phyloP scores from a whole-genome alignment of 2,888 invertebrate species.

The Nasonia oneida region DNA sequence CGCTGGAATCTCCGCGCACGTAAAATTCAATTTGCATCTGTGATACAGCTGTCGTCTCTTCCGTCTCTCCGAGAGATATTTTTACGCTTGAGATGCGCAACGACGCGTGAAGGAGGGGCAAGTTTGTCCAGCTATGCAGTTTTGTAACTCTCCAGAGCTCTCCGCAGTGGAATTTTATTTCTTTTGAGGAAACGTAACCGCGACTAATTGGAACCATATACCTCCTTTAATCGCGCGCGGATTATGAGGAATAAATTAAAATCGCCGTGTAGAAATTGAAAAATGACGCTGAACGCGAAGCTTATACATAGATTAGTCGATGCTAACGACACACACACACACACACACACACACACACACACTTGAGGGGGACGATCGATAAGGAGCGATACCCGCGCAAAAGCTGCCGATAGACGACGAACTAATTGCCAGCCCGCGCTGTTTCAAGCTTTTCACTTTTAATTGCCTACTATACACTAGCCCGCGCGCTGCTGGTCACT shows the following conservation, averaged over 20 bases:
- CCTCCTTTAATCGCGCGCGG: too few species aligned
- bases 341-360: not conserved
- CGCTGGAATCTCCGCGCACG: constrained; percentile 19
- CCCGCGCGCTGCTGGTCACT: constrained; percentile 70
- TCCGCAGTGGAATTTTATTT: not conserved
- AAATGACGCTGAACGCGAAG: not conserved
- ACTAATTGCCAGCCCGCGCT: constrained; percentile 41
- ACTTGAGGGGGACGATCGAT: not conserved
- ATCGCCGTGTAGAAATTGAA: too few species aligned
- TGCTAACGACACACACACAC: not conserved
- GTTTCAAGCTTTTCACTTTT: constrained; percentile 40
- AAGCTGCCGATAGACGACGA: constrained; percentile 24
- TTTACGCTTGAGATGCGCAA: constrained; percentile 6
- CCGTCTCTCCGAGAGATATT: not conserved
- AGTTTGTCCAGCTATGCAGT: not conserved
- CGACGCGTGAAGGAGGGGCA: constrained; percentile 26
- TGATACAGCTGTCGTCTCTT: constrained; percentile 50
- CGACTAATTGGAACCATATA: not conserved
- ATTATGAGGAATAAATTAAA: not conserved
- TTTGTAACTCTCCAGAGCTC: constrained; percentile 5
- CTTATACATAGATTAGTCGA: not conserved
- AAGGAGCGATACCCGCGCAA: not conserved
- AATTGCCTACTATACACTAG: constrained; percentile 64
- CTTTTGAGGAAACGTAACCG: not conserved
- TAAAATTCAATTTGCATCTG: constrained; percentile 55